phyloP scores from a whole-genome alignment of 2,888 invertebrate species.

The Panorpa germanica region DNA sequence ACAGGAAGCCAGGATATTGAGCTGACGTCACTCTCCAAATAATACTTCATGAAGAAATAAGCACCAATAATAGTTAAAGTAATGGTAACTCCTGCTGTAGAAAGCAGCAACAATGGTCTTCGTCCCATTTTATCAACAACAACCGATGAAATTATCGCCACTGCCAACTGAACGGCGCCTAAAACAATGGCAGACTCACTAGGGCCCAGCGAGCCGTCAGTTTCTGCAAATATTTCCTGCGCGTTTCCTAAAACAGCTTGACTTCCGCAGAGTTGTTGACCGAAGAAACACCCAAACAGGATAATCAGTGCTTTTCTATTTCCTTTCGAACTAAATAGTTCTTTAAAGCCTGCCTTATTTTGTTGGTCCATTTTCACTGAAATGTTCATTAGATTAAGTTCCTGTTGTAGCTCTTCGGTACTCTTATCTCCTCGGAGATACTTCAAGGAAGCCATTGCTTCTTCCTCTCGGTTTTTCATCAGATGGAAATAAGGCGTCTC shows the following conservation, averaged over 20 bases:
- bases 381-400: constrained; percentile 31
- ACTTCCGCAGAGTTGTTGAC: constrained; percentile 39
- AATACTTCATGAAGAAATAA: constrained; percentile 33
- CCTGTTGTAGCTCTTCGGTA: constrained; percentile 34
- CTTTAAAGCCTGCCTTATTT: constrained; percentile 28
- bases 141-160: constrained; percentile 33
- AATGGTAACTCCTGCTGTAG: constrained; percentile 32
- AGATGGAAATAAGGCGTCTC: constrained; percentile 45
- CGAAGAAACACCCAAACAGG: constrained; percentile 35
- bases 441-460: constrained; percentile 33
- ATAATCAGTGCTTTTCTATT: constrained; percentile 37
- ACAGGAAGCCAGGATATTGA: constrained; percentile 34
- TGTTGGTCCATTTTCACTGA: constrained; percentile 33
- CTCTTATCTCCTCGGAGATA: constrained; percentile 32
- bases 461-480: constrained; percentile 25
- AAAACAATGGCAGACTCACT: constrained; percentile 31
- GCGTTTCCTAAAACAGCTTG: constrained; percentile 36
- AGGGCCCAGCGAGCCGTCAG: constrained; percentile 27
- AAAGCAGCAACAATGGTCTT: constrained; percentile 34
- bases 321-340: constrained; percentile 28
- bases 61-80: constrained; percentile 32
- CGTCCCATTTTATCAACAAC: constrained; percentile 41
- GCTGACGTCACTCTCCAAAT: constrained; percentile 26
- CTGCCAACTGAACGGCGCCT: constrained; percentile 31
- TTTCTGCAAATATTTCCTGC: constrained; percentile 38